phyloP scores from a whole-genome alignment of 2,888 invertebrate species.

The Phaedon cochleariae region DNA sequence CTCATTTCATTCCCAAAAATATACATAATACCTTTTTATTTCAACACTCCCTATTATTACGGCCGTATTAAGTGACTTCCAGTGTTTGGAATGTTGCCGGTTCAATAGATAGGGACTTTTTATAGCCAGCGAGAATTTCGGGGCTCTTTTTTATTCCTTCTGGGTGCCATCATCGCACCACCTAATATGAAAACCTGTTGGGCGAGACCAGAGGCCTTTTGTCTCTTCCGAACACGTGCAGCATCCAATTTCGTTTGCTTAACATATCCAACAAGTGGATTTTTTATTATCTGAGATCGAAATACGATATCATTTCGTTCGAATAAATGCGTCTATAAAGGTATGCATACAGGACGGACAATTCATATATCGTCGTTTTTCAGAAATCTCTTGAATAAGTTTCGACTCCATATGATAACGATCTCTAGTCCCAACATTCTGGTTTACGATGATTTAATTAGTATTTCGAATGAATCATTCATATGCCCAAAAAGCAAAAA shows the following conservation, averaged over 20 bases:
- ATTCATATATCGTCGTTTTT: no score
- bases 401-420: no score
- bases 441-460: no score
- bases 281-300: neutral
- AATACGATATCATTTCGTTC: neutral
- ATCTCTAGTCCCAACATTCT: no score
- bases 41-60: constrained; percentile 35
- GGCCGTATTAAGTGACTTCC: constrained; percentile 38
- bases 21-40: constrained; percentile 28
- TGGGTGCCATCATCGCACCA: constrained; percentile 26
- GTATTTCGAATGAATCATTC: no score
- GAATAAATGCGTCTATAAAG: no score
- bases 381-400: no score
- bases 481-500: no score
- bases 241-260: constrained; percentile 28
- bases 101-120: constrained; percentile 34
- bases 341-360: no score
- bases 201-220: constrained; percentile 19
- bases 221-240: constrained; percentile 39
- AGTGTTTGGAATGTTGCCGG: constrained; percentile 39
- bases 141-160: constrained; percentile 22
- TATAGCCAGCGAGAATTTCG: constrained; percentile 28
- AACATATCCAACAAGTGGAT: constrained; percentile 14
- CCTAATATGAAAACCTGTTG: constrained; percentile 30
- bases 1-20: constrained; percentile 16